phyloP scores from a whole-genome alignment of 1,140 invertebrate genomes.

The Aleiodes sp. region DNA sequence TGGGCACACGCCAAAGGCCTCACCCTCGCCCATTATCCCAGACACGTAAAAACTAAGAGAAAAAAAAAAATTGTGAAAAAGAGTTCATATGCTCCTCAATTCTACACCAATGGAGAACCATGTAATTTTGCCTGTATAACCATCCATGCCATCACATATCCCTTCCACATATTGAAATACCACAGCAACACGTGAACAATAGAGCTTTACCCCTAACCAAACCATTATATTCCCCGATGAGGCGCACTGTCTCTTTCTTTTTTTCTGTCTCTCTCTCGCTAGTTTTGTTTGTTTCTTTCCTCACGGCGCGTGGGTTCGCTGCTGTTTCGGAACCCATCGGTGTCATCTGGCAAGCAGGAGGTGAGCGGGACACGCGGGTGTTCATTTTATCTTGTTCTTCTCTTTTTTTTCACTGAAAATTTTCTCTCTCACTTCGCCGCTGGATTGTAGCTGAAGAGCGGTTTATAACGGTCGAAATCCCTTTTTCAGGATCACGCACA shows the following conservation, averaged over 20 bases:
- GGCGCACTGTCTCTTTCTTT: neutral
- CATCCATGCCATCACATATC: constrained; percentile 13
- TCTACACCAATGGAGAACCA: constrained; percentile 18
- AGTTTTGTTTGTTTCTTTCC: neutral
- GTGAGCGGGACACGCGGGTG: constrained; percentile 8
- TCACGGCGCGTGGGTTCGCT: constrained; percentile 34
- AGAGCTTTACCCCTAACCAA: constrained; percentile 2
- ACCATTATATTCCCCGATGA: neutral
- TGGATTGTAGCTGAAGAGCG: neutral
- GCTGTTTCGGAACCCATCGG: constrained; percentile 21
- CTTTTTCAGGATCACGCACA: constrained; percentile 12
- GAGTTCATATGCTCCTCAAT: constrained; percentile 17
- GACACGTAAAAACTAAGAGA: neutral
- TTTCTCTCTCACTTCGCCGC: neutral
- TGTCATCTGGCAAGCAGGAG: constrained; percentile 42
- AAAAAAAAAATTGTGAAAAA: neutral
- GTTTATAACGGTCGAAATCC: constrained; percentile 22
- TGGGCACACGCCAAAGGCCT: constrained; percentile 29
- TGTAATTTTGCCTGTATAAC: constrained; percentile 16
- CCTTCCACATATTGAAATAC: constrained; percentile 9
- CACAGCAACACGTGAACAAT: constrained; percentile 15
- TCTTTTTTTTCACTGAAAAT: neutral
- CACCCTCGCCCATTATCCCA: constrained; percentile 5
- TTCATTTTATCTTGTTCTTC: constrained; percentile 8
- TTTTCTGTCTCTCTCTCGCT: constrained; percentile 25